A percentile compares a stretch with the other conserved stretches of the same genome.
phyloP scores from a whole-genome alignment of 2,888 invertebrate species.

The Holacanthella duospinosa region DNA sequence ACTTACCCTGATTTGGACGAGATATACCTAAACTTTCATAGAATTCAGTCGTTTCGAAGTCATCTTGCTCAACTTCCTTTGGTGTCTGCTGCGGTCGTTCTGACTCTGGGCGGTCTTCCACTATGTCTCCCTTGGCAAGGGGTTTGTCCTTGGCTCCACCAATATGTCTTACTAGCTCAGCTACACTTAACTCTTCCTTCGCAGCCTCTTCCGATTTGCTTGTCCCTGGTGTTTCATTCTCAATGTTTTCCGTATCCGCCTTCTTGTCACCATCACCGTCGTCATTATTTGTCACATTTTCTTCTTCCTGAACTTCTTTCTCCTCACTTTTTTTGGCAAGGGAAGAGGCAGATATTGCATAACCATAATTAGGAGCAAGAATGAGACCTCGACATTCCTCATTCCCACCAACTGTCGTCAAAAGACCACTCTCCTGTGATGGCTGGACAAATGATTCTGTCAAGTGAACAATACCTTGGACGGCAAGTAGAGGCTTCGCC shows the following conservation, averaged over 20 bases:
- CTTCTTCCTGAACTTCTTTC: not conserved
- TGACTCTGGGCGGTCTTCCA: conserved; percentile 18
- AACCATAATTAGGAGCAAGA: conserved; percentile 34
- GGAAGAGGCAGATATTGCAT: conserved; percentile 28
- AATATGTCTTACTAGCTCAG: conserved; percentile 32
- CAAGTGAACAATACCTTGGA: conserved; percentile 33
- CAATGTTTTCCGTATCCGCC: conserved; percentile 11
- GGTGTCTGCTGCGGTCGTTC: conserved; percentile 6
- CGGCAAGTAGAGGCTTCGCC: conserved; percentile 30
- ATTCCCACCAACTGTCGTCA: conserved; percentile 33
- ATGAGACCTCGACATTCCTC: conserved; percentile 21
- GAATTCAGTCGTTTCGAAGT: conserved; percentile 30
- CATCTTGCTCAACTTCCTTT: conserved; percentile 16
- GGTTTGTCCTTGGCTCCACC: conserved; percentile 35
- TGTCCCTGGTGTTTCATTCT: conserved; percentile 14
- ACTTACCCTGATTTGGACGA: not conserved
- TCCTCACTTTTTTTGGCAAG: conserved; percentile 18
- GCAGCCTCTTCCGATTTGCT: conserved; percentile 6
- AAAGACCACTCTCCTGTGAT: conserved; percentile 31
- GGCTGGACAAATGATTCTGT: conserved; percentile 36
- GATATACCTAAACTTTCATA: conserved; percentile 34
- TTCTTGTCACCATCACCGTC: conserved; percentile 8
- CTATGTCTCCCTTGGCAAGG: conserved; percentile 28
- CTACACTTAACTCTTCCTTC: conserved; percentile 27
- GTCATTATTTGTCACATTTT: conserved; percentile 8